Percentiles rank a stretch among this genome's conserved stretches.
These are phyloP conservation scores for Scarus forsteni DNA, from an alignment of 2,797 vertebrate species.

Conservation along the genomic window DNA sequence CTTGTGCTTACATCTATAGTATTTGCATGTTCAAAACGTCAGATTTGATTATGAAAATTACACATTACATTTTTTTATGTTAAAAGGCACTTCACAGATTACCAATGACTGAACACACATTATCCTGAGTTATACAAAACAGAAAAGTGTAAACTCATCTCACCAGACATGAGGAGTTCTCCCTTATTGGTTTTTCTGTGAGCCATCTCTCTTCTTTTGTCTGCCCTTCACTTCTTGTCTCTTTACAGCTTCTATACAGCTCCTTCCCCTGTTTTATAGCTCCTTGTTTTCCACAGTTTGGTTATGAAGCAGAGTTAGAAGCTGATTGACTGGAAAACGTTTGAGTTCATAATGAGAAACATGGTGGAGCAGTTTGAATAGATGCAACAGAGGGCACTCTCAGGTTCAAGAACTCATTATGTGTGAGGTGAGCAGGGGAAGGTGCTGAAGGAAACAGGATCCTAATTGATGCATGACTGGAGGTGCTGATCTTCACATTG, in stretches of 20 bases:
- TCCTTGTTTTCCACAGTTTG: slow-evolving; percentile 6
- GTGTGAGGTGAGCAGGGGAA: not conserved
- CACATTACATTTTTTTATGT: not conserved
- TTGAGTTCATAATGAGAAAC: slow-evolving; percentile 71
- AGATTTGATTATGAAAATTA: not conserved
- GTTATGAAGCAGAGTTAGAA: slow-evolving; percentile 59
- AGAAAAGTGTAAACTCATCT: slow-evolving; percentile 28
- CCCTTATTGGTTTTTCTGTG: slow-evolving; percentile 35
- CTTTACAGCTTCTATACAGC: slow-evolving; percentile 22
- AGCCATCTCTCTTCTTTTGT: slow-evolving; percentile 61
- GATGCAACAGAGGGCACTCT: slow-evolving; percentile 56
- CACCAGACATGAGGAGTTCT: slow-evolving; percentile 74
- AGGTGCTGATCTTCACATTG: too few relatives aligned
- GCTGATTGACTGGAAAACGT: slow-evolving; percentile 49
- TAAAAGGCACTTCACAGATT: not conserved
- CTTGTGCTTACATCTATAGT: too few relatives aligned
- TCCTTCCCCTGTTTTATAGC: slow-evolving; percentile 61
- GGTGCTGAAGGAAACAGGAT: too few relatives aligned
- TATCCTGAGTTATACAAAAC: too few relatives aligned
- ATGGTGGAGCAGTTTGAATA: slow-evolving; percentile 57
- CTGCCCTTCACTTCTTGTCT: not conserved
- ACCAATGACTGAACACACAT: not conserved
- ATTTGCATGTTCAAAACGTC: not conserved
- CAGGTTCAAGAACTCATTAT: slow-evolving; percentile 7
- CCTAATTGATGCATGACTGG: too few relatives aligned